These are phyloP conservation scores for Cosmia pyralina DNA, from an alignment of 2,888 invertebrate genomes.

Conservation along the genomic window DNA sequence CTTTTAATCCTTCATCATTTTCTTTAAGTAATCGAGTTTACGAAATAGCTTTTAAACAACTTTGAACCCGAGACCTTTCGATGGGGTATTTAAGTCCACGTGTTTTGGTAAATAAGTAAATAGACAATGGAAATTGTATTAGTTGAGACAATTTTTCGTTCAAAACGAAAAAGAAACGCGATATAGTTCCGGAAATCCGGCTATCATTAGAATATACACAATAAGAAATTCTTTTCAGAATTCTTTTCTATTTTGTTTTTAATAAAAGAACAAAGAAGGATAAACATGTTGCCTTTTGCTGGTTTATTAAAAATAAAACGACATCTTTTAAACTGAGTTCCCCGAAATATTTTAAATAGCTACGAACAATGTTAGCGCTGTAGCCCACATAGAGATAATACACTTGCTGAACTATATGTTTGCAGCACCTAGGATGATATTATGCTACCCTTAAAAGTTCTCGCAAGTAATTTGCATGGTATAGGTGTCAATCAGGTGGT, in stretches of 20 bases:
- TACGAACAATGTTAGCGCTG: conserved; percentile 30
- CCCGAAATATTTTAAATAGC: conserved; percentile 52
- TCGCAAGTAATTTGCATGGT: conserved; percentile 77
- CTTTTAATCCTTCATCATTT: conserved; percentile 60
- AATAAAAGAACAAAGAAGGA: conserved; percentile 18
- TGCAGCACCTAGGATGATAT: conserved; percentile 48
- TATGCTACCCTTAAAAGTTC: conserved; percentile 67
- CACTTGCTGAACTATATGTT: conserved; percentile 56
- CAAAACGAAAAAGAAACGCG: background rate
- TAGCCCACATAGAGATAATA: conserved; percentile 47
- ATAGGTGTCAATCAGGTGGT: conserved; percentile 82
- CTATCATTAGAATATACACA: conserved; percentile 6
- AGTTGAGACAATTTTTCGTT: background rate
- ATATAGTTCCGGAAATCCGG: background rate
- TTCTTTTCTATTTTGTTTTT: conserved; percentile 20
- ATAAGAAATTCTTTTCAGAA: background rate
- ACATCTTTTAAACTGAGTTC: conserved; percentile 7
- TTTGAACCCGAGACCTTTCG: conserved; percentile 46
- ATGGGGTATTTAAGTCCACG: conserved; percentile 34
- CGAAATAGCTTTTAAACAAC: conserved; percentile 60
- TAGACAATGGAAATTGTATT: conserved; percentile 25
- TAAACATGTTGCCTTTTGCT: conserved; percentile 13
- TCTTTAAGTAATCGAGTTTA: conserved; percentile 57
- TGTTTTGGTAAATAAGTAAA: conserved; percentile 36
- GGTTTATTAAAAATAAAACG: conserved; percentile 35